Evolutionary conservation across 2,888 invertebrate species (phyloP).

Genomic region (Trachelus troglodyta): DNA sequence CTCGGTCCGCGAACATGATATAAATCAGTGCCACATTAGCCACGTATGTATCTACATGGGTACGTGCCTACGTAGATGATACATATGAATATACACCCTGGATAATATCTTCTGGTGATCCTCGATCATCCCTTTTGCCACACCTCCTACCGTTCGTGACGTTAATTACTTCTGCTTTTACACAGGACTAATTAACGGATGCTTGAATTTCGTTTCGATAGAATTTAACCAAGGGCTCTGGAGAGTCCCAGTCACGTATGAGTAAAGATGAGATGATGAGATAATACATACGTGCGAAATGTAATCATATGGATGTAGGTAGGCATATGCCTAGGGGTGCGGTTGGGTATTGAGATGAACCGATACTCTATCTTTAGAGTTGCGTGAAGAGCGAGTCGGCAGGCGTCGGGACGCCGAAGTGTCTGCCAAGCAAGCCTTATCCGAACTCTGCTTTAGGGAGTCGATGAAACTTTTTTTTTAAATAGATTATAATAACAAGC

Average conservation of each 20-base stretch:
- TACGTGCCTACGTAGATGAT: not conserved
- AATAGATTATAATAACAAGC: not conserved
- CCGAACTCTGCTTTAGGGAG: constrained; percentile 24
- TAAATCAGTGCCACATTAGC: not conserved
- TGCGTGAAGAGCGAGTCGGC: not conserved
- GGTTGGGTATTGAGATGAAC: not conserved
- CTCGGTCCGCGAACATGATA: constrained; percentile 13
- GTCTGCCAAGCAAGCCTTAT: constrained; percentile 40
- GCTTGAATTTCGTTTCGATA: not conserved
- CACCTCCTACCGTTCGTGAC: not conserved
- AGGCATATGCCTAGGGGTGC: not conserved
- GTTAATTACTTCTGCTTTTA: not conserved
- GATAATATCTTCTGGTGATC: not conserved
- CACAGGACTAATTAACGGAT: not conserved
- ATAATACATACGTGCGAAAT: not conserved
- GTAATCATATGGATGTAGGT: not conserved
- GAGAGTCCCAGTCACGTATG: not conserved
- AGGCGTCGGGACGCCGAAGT: constrained; percentile 33
- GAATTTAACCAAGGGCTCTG: not conserved
- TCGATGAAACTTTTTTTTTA: not conserved
- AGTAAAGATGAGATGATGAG: not conserved
- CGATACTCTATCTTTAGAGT: constrained; percentile 32
- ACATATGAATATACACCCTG: not conserved
- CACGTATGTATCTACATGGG: not conserved
- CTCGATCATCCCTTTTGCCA: not conserved